Conservation (phyloP, 2,888 invertebrate species). For the Microctonus hyperodae region DNA sequence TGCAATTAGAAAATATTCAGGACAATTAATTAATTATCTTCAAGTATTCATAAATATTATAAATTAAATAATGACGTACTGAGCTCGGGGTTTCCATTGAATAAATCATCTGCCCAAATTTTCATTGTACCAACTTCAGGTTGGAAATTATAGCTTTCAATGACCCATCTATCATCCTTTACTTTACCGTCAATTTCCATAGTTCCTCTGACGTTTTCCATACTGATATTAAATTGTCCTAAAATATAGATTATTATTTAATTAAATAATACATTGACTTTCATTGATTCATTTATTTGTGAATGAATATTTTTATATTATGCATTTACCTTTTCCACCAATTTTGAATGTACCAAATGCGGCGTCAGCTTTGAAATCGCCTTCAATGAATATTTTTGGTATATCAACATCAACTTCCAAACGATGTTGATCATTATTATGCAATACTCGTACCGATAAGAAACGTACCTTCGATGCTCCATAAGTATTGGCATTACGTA, state of each 20-base stretch:
- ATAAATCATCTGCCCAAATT: constrained; percentile 68
- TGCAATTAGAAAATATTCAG: neutral
- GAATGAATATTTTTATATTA: neutral
- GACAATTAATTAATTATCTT: neutral
- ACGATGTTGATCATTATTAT: constrained; percentile 67
- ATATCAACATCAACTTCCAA: constrained; percentile 69
- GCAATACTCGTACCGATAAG: constrained; percentile 67
- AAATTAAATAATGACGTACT: constrained; percentile 66
- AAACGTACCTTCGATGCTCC: constrained; percentile 68
- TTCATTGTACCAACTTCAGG: constrained; percentile 73
- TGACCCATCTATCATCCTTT: constrained; percentile 53
- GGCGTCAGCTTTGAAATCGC: constrained; percentile 71
- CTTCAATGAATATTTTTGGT: constrained; percentile 67
- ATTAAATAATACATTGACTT: constrained; percentile 10
- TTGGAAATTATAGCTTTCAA: constrained; percentile 68
- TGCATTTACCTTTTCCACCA: constrained; percentile 69
- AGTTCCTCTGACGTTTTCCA: constrained; percentile 50
- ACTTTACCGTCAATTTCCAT: constrained; percentile 53
- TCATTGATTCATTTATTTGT: neutral
- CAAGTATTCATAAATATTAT: neutral
- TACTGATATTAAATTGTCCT: constrained; percentile 57
- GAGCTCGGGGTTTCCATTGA: constrained; percentile 69
- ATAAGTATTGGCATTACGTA: constrained; percentile 66
- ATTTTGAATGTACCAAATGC: constrained; percentile 69
- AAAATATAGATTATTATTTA: constrained; percentile 5